Conservation (phyloP, 2,888 invertebrate species). For the Watsonalla binaria region DNA sequence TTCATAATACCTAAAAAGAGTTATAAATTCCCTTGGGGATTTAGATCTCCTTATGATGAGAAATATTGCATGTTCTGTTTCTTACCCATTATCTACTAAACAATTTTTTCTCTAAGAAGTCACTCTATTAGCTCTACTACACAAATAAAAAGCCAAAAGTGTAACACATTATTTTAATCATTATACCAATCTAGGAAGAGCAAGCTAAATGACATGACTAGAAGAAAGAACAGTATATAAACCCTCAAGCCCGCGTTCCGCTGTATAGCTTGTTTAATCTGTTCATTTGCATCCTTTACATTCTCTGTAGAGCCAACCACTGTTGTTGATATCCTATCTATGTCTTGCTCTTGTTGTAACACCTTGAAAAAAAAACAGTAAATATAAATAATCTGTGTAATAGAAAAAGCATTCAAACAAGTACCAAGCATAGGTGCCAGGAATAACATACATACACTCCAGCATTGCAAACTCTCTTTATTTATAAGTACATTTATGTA, state of each 20-base stretch:
- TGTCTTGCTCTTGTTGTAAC: constrained; percentile 94
- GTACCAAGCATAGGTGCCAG: no score
- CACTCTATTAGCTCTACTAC: no score
- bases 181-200: constrained; percentile 99
- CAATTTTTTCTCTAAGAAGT: no score
- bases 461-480: no score
- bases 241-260: constrained; percentile 97
- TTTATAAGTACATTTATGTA: no score
- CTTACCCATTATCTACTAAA: no score
- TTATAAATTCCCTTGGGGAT: no score
- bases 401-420: neutral
- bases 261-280: constrained; percentile 97
- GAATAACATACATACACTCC: no score
- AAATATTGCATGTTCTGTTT: no score
- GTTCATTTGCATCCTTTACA: constrained; percentile 97
- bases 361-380: constrained; percentile 73
- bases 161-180: constrained; percentile 66
- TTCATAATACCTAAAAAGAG: no score
- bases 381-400: neutral
- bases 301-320: constrained; percentile 96
- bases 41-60: no score
- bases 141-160: no score
- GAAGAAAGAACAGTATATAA: constrained; percentile 95
- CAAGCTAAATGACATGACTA: constrained; percentile 97
- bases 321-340: constrained; percentile 92